A percentile compares a stretch with the other conserved stretches of the same genome.
Conservation (phyloP, 2,888 invertebrate genomes). For the Ennomos erosarius region DNA sequence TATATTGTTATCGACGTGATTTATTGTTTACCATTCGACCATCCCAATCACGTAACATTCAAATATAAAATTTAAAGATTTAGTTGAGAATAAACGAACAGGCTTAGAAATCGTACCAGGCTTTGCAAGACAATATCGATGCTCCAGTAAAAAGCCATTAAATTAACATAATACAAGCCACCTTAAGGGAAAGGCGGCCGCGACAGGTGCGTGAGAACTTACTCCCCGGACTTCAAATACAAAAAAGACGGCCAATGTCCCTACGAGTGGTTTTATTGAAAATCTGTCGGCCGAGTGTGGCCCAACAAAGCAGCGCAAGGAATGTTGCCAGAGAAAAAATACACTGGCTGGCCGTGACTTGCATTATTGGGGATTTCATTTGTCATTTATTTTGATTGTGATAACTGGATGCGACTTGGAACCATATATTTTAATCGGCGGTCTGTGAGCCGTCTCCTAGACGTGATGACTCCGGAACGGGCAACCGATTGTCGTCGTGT, state of each 20-base stretch:
- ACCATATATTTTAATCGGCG: slow-evolving; percentile 56
- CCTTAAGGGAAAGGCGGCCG: slow-evolving; percentile 21
- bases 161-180: slow-evolving; percentile 32
- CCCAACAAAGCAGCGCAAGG: slow-evolving; percentile 72
- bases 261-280: slow-evolving; percentile 76
- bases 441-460: slow-evolving; percentile 10
- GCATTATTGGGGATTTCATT: slow-evolving; percentile 80
- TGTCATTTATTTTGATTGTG: slow-evolving; percentile 86
- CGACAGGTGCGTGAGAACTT: slow-evolving; percentile 81
- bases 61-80: background rate
- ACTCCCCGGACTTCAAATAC: slow-evolving; percentile 53
- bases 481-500: slow-evolving; percentile 28
- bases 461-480: slow-evolving; percentile 31
- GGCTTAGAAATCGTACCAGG: background rate
- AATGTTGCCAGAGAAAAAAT: slow-evolving; percentile 71
- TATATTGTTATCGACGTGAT: slow-evolving; percentile 35
- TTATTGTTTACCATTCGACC: slow-evolving; percentile 31
- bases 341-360: slow-evolving; percentile 71
- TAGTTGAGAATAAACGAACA: slow-evolving; percentile 7
- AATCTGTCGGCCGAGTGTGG: slow-evolving; percentile 68
- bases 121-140: slow-evolving; percentile 20
- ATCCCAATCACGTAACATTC: too few relatives aligned
- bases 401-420: slow-evolving; percentile 65
- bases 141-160: slow-evolving; percentile 17
- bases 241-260: slow-evolving; percentile 70